Conservation (phyloP, 2,888 invertebrate species). For the Patella depressa region DNA sequence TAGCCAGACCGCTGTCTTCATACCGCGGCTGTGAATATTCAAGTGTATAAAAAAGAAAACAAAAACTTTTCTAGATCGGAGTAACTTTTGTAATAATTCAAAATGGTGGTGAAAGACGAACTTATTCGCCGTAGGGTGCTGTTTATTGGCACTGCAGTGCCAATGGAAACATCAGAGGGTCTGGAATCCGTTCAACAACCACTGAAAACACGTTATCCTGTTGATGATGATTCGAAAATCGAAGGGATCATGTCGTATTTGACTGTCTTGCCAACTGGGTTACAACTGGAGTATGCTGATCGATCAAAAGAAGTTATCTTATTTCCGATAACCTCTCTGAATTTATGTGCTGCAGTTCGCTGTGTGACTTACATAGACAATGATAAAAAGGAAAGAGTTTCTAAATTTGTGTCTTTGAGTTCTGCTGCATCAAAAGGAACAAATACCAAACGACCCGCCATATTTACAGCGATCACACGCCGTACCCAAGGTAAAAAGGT, state of each 20-base stretch:
- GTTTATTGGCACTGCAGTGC: conserved; percentile 70
- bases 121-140: conserved; percentile 61
- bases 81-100: conserved; percentile 17
- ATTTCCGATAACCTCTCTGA: conserved; percentile 68
- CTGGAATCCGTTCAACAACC: conserved; percentile 68
- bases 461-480: conserved; percentile 68
- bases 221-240: conserved; percentile 50
- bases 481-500: conserved; percentile 66
- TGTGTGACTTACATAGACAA: conserved; percentile 54
- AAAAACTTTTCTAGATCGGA: no score
- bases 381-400: conserved; percentile 48
- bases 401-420: conserved; percentile 66
- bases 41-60: no score
- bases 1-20: neutral
- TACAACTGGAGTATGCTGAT: conserved; percentile 88
- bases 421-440: conserved; percentile 54
- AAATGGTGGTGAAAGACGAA: conserved; percentile 43
- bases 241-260: conserved; percentile 82
- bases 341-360: conserved; percentile 68
- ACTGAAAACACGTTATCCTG: conserved; percentile 60
- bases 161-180: conserved; percentile 64
- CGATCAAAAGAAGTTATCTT: conserved; percentile 60
- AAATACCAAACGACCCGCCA: conserved; percentile 62
- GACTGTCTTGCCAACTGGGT: conserved; percentile 96
- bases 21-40: no score